These are phyloP conservation scores for Poicephalus meyeri DNA, from an alignment of 2,113 vertebrate genomes.

Conservation along the genomic window DNA sequence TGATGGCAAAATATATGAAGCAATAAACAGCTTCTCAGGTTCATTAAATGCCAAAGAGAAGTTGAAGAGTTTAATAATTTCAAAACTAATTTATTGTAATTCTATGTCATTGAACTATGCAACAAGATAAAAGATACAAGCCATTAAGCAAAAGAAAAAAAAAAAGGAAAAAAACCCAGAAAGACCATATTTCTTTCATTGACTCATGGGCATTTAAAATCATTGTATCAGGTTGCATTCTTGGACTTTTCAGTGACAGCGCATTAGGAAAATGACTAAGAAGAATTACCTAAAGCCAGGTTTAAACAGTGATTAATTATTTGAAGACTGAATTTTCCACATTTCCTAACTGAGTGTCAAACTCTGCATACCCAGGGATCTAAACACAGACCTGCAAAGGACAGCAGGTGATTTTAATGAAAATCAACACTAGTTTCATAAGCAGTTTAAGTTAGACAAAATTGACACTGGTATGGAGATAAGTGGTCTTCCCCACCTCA, in stretches of 20 bases:
- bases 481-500: not conserved
- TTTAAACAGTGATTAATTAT: not conserved
- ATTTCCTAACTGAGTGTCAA: not conserved
- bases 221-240: not conserved
- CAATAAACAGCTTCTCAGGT: constrained; percentile 30
- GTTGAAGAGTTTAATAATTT: constrained; percentile 5
- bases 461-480: not conserved
- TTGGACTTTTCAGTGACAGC: not conserved
- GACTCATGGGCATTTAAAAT: not conserved
- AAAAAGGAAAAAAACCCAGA: not conserved
- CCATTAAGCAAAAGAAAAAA: not conserved
- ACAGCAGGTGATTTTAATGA: not conserved
- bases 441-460: not conserved
- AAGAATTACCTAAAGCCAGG: not conserved
- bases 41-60: constrained; percentile 7
- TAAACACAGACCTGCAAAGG: not conserved
- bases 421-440: not conserved
- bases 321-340: not conserved
- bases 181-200: not conserved
- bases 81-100: not conserved
- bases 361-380: not conserved
- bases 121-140: constrained; percentile 4
- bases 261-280: not conserved
- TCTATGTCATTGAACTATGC: not conserved
- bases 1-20: constrained; percentile 6